Conservation (phyloP, 2,888 invertebrate species). For the Caenorhabditis japonica region DNA sequence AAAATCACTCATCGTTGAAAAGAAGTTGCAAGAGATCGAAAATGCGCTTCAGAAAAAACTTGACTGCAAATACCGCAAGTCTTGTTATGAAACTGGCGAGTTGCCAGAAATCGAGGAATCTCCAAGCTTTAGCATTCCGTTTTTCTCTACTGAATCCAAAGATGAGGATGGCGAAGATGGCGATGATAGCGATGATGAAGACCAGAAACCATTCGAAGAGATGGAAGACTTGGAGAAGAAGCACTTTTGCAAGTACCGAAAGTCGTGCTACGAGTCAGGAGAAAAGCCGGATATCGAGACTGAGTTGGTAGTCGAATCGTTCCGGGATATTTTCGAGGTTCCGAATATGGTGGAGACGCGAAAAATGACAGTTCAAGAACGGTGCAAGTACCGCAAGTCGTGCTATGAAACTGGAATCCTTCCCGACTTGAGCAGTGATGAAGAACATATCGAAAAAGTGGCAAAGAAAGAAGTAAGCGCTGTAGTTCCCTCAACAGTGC, state of each 20-base stretch:
- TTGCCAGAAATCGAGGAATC: conserved; percentile 61
- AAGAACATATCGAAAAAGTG: conserved; percentile 36
- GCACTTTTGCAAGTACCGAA: conserved; percentile 73
- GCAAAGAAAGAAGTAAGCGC: conserved; percentile 49
- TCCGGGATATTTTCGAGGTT: conserved; percentile 50
- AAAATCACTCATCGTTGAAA: conserved; percentile 51
- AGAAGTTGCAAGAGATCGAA: conserved; percentile 59
- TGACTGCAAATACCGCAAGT: conserved; percentile 69
- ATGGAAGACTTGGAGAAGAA: conserved; percentile 63
- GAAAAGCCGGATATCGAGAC: conserved; percentile 62
- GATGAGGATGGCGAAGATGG: conserved; percentile 15
- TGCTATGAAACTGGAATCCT: conserved; percentile 71
- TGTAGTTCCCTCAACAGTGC: conserved; percentile 55
- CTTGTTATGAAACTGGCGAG: conserved; percentile 73
- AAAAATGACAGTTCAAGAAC: conserved; percentile 58
- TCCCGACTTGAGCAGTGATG: conserved; percentile 56
- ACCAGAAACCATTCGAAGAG: conserved; percentile 52
- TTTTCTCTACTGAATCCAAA: conserved; percentile 5
- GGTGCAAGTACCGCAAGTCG: conserved; percentile 71
- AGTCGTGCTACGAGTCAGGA: conserved; percentile 73
- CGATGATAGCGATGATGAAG: conserved; percentile 45
- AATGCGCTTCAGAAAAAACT: conserved; percentile 63
- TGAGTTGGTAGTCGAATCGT: conserved; percentile 42
- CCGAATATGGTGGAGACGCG: conserved; percentile 57
- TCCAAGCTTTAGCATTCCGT: conserved; percentile 21